These are phyloP conservation scores for Chanos chanos DNA, from an alignment of 2,797 vertebrate genomes.

Conservation along the genomic window DNA sequence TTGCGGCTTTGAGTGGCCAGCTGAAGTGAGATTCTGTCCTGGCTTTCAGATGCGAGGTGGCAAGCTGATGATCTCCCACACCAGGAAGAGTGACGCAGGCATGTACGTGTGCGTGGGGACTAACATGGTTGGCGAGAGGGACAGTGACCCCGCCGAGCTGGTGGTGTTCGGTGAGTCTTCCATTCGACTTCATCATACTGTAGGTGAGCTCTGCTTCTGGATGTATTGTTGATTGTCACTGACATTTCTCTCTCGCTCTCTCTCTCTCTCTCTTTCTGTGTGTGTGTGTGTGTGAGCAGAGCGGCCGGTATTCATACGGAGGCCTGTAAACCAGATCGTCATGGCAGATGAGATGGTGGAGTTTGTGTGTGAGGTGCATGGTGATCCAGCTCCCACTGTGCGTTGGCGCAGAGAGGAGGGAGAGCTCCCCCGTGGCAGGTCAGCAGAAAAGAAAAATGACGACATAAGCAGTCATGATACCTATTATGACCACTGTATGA, in stretches of 20 bases:
- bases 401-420: constrained; percentile 88
- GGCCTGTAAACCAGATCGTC: constrained; percentile 86
- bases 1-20: no score
- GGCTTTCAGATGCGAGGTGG: constrained; percentile 86
- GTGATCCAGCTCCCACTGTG: constrained; percentile 80
- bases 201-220: neutral
- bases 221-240: neutral
- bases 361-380: constrained; percentile 86
- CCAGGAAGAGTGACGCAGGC: constrained; percentile 90
- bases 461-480: neutral
- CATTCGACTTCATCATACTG: neutral
- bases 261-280: neutral
- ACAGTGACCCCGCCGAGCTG: constrained; percentile 94
- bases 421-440: constrained; percentile 88
- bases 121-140: constrained; percentile 95
- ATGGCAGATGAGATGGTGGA: constrained; percentile 82
- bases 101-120: constrained; percentile 96
- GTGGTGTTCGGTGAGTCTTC: constrained; percentile 89
- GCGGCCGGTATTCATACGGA: constrained; percentile 81
- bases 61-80: constrained; percentile 95
- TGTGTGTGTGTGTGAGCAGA: constrained; percentile 63
- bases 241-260: neutral
- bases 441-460: no score
- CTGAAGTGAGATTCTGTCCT: no score
- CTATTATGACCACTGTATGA: neutral